Percentiles rank a stretch among this genome's conserved stretches.
These are phyloP conservation scores for Aleadryas rufinucha DNA, from an alignment of 2,113 vertebrate species.

Conservation along the genomic window DNA sequence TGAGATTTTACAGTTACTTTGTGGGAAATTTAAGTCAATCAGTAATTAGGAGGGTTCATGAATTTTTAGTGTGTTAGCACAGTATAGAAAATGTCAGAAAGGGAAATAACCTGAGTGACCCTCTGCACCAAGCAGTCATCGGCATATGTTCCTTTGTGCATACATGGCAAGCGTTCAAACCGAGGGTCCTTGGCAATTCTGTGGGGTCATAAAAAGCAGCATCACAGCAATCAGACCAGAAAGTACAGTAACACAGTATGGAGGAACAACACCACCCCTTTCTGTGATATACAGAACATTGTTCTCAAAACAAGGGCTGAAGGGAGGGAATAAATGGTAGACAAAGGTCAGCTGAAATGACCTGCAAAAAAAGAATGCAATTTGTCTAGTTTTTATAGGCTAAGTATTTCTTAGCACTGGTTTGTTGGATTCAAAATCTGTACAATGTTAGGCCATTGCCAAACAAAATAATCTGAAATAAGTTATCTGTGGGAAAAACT, in stretches of 20 bases:
- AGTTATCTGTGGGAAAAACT: neutral
- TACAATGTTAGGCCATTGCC: neutral
- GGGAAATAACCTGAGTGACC: conserved; percentile 90
- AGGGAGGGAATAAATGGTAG: neutral
- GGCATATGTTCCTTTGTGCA: conserved; percentile 95
- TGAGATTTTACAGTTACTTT: neutral
- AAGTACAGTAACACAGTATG: neutral
- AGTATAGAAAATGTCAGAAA: neutral
- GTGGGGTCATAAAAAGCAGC: neutral
- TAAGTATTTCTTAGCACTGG: neutral
- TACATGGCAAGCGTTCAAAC: conserved; percentile 92
- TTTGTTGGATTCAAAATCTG: neutral
- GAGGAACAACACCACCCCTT: neutral
- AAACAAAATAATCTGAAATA: neutral
- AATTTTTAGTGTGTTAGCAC: neutral
- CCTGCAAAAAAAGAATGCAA: neutral
- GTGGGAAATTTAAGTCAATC: neutral
- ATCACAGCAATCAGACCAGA: neutral
- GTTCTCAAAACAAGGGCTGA: neutral
- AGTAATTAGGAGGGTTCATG: neutral
- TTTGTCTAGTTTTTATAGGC: neutral
- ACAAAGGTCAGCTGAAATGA: neutral
- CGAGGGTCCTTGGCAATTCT: conserved; percentile 96
- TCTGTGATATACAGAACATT: neutral
- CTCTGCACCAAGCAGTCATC: conserved; percentile 98